Evolutionary conservation across 2,113 vertebrate species (phyloP).

Genomic region (Cervus canadensis): DNA sequence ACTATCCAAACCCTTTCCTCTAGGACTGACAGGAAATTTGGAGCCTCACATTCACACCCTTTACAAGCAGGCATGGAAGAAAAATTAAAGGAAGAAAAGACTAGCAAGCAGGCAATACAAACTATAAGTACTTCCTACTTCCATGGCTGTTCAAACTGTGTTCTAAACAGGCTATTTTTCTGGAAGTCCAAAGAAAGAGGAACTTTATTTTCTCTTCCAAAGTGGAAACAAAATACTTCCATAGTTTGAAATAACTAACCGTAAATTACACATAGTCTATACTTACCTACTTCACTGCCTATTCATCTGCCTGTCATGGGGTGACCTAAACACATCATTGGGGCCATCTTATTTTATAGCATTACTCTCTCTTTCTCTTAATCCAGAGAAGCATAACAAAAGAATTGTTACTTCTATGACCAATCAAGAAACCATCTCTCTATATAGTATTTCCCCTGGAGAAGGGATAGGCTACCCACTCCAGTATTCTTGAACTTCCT

Average conservation of each 20-base stretch:
- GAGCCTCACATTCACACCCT: neutral
- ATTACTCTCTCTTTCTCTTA: neutral
- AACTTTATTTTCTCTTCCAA: constrained; percentile 1
- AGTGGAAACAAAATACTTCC: neutral
- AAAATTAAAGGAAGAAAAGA: neutral
- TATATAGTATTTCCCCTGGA: neutral
- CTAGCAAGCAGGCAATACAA: neutral
- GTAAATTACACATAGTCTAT: neutral
- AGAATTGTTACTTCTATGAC: neutral
- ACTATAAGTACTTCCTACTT: neutral
- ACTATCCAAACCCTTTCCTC: neutral
- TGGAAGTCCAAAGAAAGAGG: neutral
- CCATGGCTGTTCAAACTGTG: neutral
- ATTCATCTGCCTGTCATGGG: neutral
- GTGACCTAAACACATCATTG: neutral
- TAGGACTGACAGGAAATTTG: neutral
- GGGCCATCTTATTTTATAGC: neutral
- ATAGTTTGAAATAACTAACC: neutral
- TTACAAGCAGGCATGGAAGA: neutral
- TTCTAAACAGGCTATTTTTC: neutral
- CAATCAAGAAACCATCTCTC: neutral
- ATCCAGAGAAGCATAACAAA: neutral
- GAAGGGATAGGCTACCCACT: neutral
- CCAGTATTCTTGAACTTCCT: neutral
- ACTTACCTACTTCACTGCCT: neutral